Evolutionary conservation across 2,797 vertebrate genomes (phyloP).

Genomic region (Gadopsis marmoratus): DNA sequence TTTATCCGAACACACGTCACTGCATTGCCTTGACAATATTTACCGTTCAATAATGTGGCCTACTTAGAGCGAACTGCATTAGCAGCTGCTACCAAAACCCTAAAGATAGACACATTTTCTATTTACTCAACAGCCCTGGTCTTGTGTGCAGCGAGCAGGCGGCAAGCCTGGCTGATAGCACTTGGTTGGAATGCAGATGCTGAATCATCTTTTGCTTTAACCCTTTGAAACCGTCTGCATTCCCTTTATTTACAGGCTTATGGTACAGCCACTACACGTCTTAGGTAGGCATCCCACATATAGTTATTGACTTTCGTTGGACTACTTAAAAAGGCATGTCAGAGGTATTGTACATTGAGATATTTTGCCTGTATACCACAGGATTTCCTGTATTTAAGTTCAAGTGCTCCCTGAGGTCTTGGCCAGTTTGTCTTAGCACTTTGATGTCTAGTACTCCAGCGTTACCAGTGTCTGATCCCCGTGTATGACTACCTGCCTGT

Average conservation of each 20-base stretch:
- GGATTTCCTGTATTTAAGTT: background rate
- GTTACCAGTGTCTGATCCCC: too few species aligned
- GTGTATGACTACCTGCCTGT: too few species aligned
- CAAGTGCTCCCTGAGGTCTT: too few species aligned
- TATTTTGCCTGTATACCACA: background rate
- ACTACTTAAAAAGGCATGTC: background rate
- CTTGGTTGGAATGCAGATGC: background rate
- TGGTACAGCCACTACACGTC: background rate
- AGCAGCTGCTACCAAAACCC: conserved; percentile 10
- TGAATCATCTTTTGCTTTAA: conserved; percentile 9
- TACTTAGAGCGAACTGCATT: conserved; percentile 15
- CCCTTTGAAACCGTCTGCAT: background rate
- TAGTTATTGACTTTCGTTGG: background rate
- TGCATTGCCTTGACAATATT: conserved; percentile 28
- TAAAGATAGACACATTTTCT: background rate
- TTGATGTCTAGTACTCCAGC: too few species aligned
- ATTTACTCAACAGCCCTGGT: conserved; percentile 7
- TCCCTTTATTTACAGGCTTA: background rate
- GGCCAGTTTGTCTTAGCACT: too few species aligned
- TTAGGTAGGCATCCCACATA: background rate
- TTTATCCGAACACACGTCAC: conserved; percentile 14
- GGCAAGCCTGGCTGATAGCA: background rate
- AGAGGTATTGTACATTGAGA: background rate
- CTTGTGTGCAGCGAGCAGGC: background rate
- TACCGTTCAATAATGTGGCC: conserved; percentile 20